Percentiles rank a stretch among this genome's conserved stretches.
These are phyloP conservation scores for Apis laboriosa DNA, from an alignment of 1,140 invertebrate species.

Conservation along the genomic window DNA sequence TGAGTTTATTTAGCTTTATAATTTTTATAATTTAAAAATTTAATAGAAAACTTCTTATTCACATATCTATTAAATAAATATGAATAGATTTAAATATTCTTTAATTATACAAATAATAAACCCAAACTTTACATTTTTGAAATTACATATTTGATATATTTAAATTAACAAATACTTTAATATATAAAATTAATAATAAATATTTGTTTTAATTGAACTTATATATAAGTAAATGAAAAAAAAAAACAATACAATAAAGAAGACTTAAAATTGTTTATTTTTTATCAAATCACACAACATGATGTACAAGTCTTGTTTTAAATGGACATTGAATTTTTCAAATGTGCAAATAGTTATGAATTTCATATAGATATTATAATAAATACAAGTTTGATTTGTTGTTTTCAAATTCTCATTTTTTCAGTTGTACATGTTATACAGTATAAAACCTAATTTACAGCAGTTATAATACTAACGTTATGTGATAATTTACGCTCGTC, in stretches of 20 bases:
- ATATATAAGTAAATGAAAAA: neutral
- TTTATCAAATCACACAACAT: slow-evolving; percentile 73
- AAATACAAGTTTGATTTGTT: slow-evolving; percentile 63
- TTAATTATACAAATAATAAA: neutral
- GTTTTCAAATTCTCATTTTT: slow-evolving; percentile 35
- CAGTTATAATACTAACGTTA: slow-evolving; percentile 54
- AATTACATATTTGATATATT: neutral
- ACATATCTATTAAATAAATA: slow-evolving; percentile 59
- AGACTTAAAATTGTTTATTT: slow-evolving; percentile 70
- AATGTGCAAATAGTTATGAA: slow-evolving; percentile 46
- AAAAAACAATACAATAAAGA: slow-evolving; percentile 29
- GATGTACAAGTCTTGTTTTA: slow-evolving; percentile 67
- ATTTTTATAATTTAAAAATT: slow-evolving; percentile 47
- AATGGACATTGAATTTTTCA: slow-evolving; percentile 52
- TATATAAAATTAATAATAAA: neutral
- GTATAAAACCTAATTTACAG: slow-evolving; percentile 67
- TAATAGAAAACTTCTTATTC: slow-evolving; percentile 77
- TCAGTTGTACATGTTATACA: slow-evolving; percentile 39
- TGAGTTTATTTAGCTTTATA: neutral
- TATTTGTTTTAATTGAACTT: neutral
- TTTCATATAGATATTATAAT: slow-evolving; percentile 55
- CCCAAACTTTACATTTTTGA: neutral
- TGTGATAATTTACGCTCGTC: slow-evolving; percentile 38
- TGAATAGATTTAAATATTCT: neutral
- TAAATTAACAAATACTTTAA: neutral